Percentiles rank a stretch among this genome's conserved stretches.
Conservation (phyloP, 2,888 invertebrate species). For the Nudaria mundana region DNA sequence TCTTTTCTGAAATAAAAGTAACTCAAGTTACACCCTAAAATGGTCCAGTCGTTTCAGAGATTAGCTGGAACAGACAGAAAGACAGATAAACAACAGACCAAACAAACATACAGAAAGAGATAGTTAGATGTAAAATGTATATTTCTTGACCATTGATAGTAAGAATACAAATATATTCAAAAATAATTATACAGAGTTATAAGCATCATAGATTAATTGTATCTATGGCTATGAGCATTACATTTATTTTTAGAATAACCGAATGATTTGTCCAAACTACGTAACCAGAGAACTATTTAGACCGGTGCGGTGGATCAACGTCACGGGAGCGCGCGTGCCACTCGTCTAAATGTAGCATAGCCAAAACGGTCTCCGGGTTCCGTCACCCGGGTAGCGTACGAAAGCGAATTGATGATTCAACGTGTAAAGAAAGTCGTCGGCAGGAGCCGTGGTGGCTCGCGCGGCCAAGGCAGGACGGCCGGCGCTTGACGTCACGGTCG, state of each 20-base stretch:
- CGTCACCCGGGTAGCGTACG: conserved; percentile 51
- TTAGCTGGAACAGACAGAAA: no score
- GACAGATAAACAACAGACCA: no score
- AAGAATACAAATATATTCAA: no score
- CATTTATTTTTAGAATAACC: conserved; percentile 61
- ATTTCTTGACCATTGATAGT: no score
- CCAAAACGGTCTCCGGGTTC: conserved; percentile 69
- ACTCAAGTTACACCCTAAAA: no score
- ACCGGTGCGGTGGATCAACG: conserved; percentile 56
- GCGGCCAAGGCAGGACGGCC: conserved; percentile 19
- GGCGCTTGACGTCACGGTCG: conserved; percentile 35
- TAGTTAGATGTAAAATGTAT: no score
- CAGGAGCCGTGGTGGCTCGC: conserved; percentile 26
- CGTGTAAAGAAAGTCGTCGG: conserved; percentile 43
- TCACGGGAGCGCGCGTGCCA: conserved; percentile 70
- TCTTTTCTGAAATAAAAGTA: no score
- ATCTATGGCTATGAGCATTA: conserved; percentile 51
- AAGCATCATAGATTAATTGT: conserved; percentile 49
- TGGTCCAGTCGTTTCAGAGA: no score
- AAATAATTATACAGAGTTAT: no score
- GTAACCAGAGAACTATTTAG: conserved; percentile 65
- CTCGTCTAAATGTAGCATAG: conserved; percentile 72
- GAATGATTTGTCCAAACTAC: conserved; percentile 65
- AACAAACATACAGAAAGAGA: no score
- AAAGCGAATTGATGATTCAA: conserved; percentile 70